These are phyloP conservation scores for Quadriops clusia DNA, from an alignment of 2,888 invertebrate species.

Conservation along the genomic window DNA sequence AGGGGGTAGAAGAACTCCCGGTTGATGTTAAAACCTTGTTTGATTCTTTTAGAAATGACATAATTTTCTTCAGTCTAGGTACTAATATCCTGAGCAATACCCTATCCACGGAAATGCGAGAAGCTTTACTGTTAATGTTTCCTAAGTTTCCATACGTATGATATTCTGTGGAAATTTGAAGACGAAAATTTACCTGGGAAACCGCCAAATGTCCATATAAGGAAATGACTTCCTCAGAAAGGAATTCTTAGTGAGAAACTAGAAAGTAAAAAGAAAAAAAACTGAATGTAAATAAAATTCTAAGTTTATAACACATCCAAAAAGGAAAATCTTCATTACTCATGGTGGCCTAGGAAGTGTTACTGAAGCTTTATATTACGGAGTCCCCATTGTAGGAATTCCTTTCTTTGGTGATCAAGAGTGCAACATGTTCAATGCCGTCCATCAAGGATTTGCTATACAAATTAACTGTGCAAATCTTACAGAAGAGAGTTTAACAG, in stretches of 20 bases:
- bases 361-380: constrained; percentile 17
- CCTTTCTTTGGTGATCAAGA: constrained; percentile 19
- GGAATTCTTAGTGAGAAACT: constrained; percentile 23
- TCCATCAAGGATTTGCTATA: constrained; percentile 14
- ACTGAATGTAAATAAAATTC: too few species aligned
- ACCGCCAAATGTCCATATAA: constrained; percentile 33
- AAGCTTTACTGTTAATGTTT: constrained; percentile 45
- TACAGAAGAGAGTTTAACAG: constrained; percentile 13
- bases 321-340: constrained; percentile 19
- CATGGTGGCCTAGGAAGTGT: constrained; percentile 20
- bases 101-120: constrained; percentile 39
- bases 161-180: constrained; percentile 44
- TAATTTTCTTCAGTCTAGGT: constrained; percentile 48
- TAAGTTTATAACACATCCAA: too few species aligned
- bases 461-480: constrained; percentile 13
- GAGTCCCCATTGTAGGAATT: constrained; percentile 17
- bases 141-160: constrained; percentile 43
- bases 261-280: too few species aligned
- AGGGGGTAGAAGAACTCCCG: constrained; percentile 21
- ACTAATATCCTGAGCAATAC: constrained; percentile 46
- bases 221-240: constrained; percentile 37
- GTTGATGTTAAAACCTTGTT: constrained; percentile 41
- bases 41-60: constrained; percentile 42
- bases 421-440: constrained; percentile 15
- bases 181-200: constrained; percentile 28